Percentiles rank a stretch among this genome's conserved stretches.
Conservation (phyloP, 1,140 invertebrate genomes). For the Odontomachus brunneus region DNA sequence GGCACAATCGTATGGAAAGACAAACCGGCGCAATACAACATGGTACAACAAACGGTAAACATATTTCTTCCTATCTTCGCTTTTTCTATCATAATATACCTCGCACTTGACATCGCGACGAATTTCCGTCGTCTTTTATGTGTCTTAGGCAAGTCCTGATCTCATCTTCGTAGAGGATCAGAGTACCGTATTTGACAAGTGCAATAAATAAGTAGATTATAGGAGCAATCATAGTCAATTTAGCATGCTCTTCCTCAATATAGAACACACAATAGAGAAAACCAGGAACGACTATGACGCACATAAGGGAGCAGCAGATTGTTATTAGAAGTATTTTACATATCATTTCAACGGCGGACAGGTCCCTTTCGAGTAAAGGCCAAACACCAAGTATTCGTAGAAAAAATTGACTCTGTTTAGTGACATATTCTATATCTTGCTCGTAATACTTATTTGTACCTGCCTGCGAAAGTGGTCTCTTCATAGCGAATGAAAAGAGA, state of each 20-base stretch:
- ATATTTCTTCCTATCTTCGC: conserved; percentile 68
- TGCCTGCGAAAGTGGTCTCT: neutral
- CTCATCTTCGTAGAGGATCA: conserved; percentile 62
- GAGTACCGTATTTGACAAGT: conserved; percentile 71
- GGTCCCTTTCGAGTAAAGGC: neutral
- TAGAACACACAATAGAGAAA: neutral
- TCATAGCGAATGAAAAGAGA: neutral
- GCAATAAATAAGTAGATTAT: conserved; percentile 73
- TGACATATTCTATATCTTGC: conserved; percentile 3
- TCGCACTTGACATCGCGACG: neutral
- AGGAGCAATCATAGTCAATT: conserved; percentile 72
- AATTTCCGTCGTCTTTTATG: conserved; percentile 69
- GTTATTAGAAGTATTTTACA: conserved; percentile 12
- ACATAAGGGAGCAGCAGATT: neutral
- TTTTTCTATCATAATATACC: neutral
- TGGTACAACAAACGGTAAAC: conserved; percentile 66
- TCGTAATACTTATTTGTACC: neutral
- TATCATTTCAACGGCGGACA: neutral
- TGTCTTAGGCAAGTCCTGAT: conserved; percentile 71
- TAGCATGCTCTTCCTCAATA: conserved; percentile 7
- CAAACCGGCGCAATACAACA: conserved; percentile 75
- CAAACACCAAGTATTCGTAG: conserved; percentile 27
- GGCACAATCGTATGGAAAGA: conserved; percentile 75
- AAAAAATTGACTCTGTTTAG: neutral
- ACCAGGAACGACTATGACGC: neutral